Conservation (phyloP, 2,888 invertebrate genomes). For the Rhorus exstirpatorius region DNA sequence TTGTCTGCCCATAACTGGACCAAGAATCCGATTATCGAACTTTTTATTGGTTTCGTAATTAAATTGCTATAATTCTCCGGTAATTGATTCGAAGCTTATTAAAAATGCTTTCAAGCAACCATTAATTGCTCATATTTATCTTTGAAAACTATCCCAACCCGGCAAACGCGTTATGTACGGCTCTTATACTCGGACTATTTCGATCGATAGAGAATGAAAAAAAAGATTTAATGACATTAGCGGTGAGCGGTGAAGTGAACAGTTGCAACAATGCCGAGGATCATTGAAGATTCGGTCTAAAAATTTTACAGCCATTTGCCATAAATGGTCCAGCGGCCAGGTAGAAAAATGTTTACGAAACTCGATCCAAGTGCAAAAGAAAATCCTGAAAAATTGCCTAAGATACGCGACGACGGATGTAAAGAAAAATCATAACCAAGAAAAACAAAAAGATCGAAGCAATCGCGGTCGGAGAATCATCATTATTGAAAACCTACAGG, state of each 20-base stretch:
- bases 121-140: no score
- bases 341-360: slow-evolving; percentile 2
- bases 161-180: not conserved
- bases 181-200: not conserved
- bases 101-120: not conserved
- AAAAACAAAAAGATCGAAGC: not conserved
- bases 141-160: not conserved
- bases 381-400: not conserved
- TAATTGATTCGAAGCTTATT: not conserved
- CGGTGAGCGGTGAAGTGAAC: not conserved
- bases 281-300: not conserved
- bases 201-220: not conserved
- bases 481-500: slow-evolving; percentile 38
- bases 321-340: not conserved
- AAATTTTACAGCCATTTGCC: not conserved
- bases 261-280: not conserved
- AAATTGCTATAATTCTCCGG: no score
- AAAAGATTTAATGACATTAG: not conserved
- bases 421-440: not conserved
- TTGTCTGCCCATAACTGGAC: no score
- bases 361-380: slow-evolving; percentile 10
- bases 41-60: no score
- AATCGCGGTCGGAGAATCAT: slow-evolving; percentile 39
- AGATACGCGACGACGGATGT: not conserved
- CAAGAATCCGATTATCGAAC: no score